phyloP scores from a whole-genome alignment of 2,113 vertebrate species.

The Marmota monax region DNA sequence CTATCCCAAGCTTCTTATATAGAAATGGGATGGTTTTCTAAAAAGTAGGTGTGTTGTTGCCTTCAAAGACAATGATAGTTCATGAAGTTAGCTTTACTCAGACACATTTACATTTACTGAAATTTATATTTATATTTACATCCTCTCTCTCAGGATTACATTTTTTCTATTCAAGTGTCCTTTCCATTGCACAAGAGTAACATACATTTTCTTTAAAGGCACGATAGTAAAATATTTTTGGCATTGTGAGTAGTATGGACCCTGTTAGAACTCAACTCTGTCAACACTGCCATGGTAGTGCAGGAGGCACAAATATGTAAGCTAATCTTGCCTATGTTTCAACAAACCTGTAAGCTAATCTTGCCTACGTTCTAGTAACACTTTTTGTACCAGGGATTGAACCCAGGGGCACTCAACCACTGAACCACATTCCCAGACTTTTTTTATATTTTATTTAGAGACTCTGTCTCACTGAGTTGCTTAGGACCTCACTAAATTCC shows the following conservation, averaged over 20 bases:
- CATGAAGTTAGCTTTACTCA: background rate
- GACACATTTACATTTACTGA: background rate
- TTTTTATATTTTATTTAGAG: no score
- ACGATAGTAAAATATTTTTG: background rate
- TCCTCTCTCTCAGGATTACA: accelerated
- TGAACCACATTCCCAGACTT: no score
- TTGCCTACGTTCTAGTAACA: background rate
- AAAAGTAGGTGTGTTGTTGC: background rate
- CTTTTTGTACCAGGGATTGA: no score
- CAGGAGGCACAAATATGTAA: background rate
- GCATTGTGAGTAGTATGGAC: background rate
- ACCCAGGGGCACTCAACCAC: no score
- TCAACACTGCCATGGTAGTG: background rate
- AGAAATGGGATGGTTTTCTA: background rate
- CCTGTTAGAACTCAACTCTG: background rate
- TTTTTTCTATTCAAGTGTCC: background rate
- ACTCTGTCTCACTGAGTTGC: no score
- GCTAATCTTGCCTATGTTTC: background rate
- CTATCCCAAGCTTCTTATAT: background rate
- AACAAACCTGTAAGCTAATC: background rate
- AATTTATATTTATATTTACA: background rate
- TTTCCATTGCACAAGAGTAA: background rate
- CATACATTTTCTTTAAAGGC: background rate
- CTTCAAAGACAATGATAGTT: background rate
- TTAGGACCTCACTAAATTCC: no score